Conservation (phyloP, 2,888 invertebrate genomes). For the Plagiodera versicolora region DNA sequence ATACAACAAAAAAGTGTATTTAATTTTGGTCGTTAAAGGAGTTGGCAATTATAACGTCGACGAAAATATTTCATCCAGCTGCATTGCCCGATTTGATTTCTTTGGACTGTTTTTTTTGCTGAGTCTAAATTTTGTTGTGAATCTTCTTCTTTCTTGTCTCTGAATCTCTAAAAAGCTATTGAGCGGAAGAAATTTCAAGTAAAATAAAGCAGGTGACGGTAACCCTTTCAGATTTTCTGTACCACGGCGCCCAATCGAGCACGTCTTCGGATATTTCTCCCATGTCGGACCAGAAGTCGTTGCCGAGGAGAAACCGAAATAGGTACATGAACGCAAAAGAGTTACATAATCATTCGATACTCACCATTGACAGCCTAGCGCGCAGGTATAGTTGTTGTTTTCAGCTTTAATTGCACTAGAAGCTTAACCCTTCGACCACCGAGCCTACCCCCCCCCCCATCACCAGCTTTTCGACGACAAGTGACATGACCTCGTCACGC, state of each 20-base stretch:
- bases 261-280: slow-evolving; percentile 77
- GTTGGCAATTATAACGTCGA: too few species aligned
- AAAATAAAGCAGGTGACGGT: slow-evolving; percentile 7
- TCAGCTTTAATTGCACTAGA: slow-evolving; percentile 1
- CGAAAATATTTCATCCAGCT: too few species aligned
- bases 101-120: too few species aligned
- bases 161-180: too few species aligned
- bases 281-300: slow-evolving; percentile 76
- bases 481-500: too few species aligned
- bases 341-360: slow-evolving; percentile 34
- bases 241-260: slow-evolving; percentile 75
- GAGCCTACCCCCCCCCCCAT: too few species aligned
- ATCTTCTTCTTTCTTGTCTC: too few species aligned
- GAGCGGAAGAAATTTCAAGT: neutral
- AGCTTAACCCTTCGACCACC: neutral
- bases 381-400: slow-evolving; percentile 7
- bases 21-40: too few species aligned
- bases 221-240: slow-evolving; percentile 66
- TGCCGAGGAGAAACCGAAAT: slow-evolving; percentile 69
- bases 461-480: too few species aligned
- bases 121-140: too few species aligned
- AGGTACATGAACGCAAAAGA: slow-evolving; percentile 57
- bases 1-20: too few species aligned
- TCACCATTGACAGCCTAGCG: slow-evolving; percentile 1
- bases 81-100: too few species aligned